These are phyloP conservation scores for Palaemon carinicauda DNA, from an alignment of 1,140 invertebrate species.

Conservation along the genomic window DNA sequence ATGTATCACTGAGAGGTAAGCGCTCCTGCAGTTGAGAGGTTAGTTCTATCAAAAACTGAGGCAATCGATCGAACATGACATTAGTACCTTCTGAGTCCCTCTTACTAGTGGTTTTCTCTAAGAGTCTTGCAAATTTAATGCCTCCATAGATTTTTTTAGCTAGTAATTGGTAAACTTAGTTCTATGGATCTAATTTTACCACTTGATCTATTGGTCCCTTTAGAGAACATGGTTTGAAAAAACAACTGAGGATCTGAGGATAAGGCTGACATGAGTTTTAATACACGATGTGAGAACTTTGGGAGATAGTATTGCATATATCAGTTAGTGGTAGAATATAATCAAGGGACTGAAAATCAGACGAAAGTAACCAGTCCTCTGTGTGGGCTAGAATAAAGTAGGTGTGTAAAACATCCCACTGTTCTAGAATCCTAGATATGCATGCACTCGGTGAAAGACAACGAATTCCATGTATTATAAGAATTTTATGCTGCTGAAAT, in stretches of 20 bases:
- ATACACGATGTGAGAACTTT: neutral
- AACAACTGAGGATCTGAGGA: neutral
- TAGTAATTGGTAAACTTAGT: conserved; percentile 10
- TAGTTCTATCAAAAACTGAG: conserved; percentile 16
- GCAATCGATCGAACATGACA: conserved; percentile 2
- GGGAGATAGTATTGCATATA: neutral
- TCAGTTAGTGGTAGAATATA: neutral
- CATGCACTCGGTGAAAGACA: conserved; percentile 25
- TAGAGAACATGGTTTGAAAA: conserved; percentile 4
- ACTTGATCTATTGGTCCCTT: conserved; percentile 9
- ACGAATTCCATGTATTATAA: neutral
- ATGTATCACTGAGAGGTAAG: conserved; percentile 29
- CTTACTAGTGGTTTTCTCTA: conserved; percentile 13
- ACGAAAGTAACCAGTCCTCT: neutral
- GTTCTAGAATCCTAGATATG: conserved; percentile 17
- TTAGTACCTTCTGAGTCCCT: neutral
- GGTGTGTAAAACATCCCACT: conserved; percentile 11
- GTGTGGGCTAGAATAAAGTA: conserved; percentile 24
- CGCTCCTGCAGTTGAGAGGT: conserved; percentile 9
- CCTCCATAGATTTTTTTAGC: conserved; percentile 28
- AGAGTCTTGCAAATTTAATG: conserved; percentile 18
- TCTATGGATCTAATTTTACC: conserved; percentile 16
- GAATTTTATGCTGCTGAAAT: conserved; percentile 15
- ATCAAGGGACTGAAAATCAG: neutral
- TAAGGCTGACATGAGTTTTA: neutral